Evolutionary conservation across 2,888 invertebrate species (phyloP).

Genomic region (Drosophila atroscutellata): DNA sequence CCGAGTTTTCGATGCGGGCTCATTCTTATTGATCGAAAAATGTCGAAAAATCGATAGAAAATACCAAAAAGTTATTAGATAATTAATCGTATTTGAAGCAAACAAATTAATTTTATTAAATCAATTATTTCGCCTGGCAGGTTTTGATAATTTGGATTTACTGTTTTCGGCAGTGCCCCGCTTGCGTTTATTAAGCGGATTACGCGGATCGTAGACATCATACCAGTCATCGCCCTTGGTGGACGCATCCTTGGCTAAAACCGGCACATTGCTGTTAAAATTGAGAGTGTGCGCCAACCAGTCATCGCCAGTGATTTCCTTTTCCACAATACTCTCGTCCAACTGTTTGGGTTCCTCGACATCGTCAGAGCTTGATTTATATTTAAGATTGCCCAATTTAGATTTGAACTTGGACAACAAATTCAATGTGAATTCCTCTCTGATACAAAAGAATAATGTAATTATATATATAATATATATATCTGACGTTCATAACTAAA

Average conservation of each 20-base stretch:
- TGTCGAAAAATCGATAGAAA: neutral
- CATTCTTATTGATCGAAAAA: neutral
- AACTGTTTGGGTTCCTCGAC: slow-evolving; percentile 51
- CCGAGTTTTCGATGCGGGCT: neutral
- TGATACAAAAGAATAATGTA: slow-evolving; percentile 16
- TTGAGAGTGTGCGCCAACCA: slow-evolving; percentile 84
- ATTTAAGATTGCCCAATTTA: slow-evolving; percentile 90
- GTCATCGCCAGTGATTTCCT: slow-evolving; percentile 82
- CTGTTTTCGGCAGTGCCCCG: slow-evolving; percentile 86
- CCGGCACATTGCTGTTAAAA: slow-evolving; percentile 87
- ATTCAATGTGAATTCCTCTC: slow-evolving; percentile 91
- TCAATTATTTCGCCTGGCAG: slow-evolving; percentile 9
- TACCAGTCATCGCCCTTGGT: slow-evolving; percentile 98
- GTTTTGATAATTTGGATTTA: slow-evolving; percentile 28
- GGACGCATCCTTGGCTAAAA: slow-evolving; percentile 96
- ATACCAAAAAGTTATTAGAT: neutral
- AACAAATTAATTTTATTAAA: slow-evolving; percentile 13
- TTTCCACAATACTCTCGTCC: slow-evolving; percentile 73
- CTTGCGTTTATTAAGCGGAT: slow-evolving; percentile 96
- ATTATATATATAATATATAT: neutral
- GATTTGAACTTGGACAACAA: slow-evolving; percentile 93
- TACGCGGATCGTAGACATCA: slow-evolving; percentile 97
- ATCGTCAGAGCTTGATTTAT: slow-evolving; percentile 85
- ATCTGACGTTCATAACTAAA: neutral
- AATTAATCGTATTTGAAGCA: neutral